These are phyloP conservation scores for Caenorhabditis sulstoni DNA, from an alignment of 2,888 invertebrate genomes.

Conservation along the genomic window DNA sequence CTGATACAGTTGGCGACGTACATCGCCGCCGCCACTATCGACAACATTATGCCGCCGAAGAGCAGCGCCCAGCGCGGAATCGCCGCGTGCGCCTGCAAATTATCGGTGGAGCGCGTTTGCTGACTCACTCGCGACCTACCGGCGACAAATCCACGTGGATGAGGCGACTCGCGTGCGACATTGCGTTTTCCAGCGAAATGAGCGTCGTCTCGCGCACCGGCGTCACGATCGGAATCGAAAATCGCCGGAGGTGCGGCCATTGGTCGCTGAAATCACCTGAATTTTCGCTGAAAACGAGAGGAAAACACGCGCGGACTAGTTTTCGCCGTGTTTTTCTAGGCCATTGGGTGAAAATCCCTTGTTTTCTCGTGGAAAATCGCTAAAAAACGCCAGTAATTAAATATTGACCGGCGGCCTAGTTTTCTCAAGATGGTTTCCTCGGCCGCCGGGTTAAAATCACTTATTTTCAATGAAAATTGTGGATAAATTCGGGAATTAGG, in stretches of 20 bases:
- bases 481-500: no score
- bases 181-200: constrained; percentile 51
- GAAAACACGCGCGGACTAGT: no score
- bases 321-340: no score
- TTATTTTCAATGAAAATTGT: no score
- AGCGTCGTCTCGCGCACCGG: constrained; percentile 36
- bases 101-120: no score
- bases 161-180: constrained; percentile 53
- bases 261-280: constrained; percentile 28
- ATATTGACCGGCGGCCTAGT: no score
- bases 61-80: constrained; percentile 68
- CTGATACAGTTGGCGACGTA: constrained; percentile 70
- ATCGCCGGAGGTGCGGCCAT: constrained; percentile 57
- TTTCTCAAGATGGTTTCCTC: no score
- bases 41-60: constrained; percentile 56
- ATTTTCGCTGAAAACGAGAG: neutral
- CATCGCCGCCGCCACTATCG: constrained; percentile 61
- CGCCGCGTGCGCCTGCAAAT: constrained; percentile 49
- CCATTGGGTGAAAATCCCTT: no score
- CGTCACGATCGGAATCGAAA: constrained; percentile 52
- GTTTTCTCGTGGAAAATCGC: no score
- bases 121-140: constrained; percentile 4
- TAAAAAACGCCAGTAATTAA: no score
- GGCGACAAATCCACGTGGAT: constrained; percentile 55
- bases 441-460: no score